Conservation (phyloP, 2,797 vertebrate species). For the Pseudocheirus occidentalis region DNA sequence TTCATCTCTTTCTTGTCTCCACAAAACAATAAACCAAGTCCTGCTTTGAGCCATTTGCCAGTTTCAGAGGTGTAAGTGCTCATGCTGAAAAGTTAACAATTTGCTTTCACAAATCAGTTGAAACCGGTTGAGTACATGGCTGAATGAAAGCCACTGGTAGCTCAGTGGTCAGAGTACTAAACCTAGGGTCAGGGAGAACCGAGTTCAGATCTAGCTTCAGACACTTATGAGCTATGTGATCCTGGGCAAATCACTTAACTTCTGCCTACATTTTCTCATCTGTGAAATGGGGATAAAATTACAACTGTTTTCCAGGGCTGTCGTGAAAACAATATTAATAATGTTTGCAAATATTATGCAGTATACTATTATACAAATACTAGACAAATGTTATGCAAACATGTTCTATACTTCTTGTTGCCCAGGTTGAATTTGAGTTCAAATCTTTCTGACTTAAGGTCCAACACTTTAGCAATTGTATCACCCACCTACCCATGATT, state of each 20-base stretch:
- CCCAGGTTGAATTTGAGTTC: not conserved
- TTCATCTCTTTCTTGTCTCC: not conserved
- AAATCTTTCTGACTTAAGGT: not conserved
- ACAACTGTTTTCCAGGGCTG: not conserved
- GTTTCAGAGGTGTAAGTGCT: not conserved
- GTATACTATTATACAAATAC: not conserved
- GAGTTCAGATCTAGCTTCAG: not conserved
- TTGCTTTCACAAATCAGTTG: not conserved
- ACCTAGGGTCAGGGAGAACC: not conserved
- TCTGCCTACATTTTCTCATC: not conserved
- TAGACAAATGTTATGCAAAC: not conserved
- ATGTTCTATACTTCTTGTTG: not conserved
- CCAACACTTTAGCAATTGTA: not conserved
- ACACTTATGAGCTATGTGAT: not conserved
- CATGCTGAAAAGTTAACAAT: not conserved
- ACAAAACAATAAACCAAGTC: not conserved
- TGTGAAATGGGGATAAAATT: not conserved
- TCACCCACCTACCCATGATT: not conserved
- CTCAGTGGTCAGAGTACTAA: not conserved
- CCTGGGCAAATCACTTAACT: not conserved
- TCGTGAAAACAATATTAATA: not conserved
- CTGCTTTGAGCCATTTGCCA: not conserved
- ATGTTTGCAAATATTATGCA: not conserved
- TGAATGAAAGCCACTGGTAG: not conserved
- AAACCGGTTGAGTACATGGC: not conserved